Evolutionary conservation across 92 coral and sea anemone genomes (phyloP).

Genomic region (Heteractis magnifica): DNA sequence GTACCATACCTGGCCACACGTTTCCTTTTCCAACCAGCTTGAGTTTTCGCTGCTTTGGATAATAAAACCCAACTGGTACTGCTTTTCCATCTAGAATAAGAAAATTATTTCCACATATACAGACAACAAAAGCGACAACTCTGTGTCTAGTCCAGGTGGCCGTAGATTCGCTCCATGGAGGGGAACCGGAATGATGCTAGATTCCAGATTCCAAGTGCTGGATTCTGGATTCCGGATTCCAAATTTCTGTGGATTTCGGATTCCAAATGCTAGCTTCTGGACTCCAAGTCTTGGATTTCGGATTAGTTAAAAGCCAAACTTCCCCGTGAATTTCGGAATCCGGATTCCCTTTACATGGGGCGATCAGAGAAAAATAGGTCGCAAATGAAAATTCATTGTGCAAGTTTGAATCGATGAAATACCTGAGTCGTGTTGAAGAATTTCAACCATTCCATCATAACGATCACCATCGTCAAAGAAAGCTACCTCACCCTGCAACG

Average conservation of each 20-base stretch:
- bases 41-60: constrained; percentile 46
- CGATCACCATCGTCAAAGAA: constrained; percentile 86
- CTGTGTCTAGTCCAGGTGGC: no score
- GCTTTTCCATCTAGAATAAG: constrained; percentile 58
- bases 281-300: no score
- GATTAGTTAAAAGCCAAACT: no score
- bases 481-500: constrained; percentile 72
- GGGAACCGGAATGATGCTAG: no score
- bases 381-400: not conserved
- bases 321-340: no score
- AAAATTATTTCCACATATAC: not conserved
- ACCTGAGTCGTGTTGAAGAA: constrained; percentile 80
- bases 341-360: no score
- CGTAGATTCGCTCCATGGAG: no score
- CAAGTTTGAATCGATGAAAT: not conserved
- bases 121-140: no score
- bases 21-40: constrained; percentile 58
- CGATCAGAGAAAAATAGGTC: not conserved
- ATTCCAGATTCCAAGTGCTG: no score
- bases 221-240: no score
- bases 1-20: constrained; percentile 71
- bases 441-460: constrained; percentile 83
- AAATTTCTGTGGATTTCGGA: no score
- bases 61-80: constrained; percentile 66
- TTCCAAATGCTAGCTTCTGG: no score